Base-by-base conservation (phyloP, 1,140 invertebrate species). In the Trichonephila clavipes region DNA sequence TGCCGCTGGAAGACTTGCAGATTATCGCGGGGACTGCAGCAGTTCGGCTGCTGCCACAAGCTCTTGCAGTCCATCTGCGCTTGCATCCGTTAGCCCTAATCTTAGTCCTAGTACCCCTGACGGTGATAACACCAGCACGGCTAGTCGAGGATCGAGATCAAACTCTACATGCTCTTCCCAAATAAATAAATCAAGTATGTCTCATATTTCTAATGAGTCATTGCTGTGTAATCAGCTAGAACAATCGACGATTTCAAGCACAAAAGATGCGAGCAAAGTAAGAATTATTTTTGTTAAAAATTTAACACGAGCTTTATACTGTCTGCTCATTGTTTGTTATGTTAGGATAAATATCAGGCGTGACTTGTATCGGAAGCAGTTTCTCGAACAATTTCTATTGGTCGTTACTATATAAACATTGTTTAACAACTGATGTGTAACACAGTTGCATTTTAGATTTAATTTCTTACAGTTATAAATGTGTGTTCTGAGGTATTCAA, bases 51-150 rank as follows among this genome's bases (percentile, higher is more conserved):
- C 83, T 51, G 64, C 62, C 34, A 83, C 61, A 59, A 72, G 72
- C 24, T 90, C 51, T 21, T 14, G 44, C 28, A 59, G 51, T 69
- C 24, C 40, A 59, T 28, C 66, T 24, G 44, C 88, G n/a, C 14
- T 90, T 34, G 90, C 81, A 44, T 44, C 82, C 18, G 21, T 58
- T 92, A 93, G 91, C 91, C 91, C 91, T 93, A 93, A 93, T 81
- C 59, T 93, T 93, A 93, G 91, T 93, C 91, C 91, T 93, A 93
- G 40, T 88, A 77, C 91, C 24, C 64, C 91, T 62, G 91, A 93
- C 21, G 24, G 51, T 59, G 91, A 69, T 28, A 93, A 77, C 34
- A 72, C 51, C 12, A 77, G 40, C 64, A 44, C 83, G 12, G 44
- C n/a, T 88, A 58, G 34, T 40, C 61, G 24, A 64, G 62, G 61